phyloP scores from a whole-genome alignment of 2,888 invertebrate genomes.

The Dromius quadrimaculatus region DNA sequence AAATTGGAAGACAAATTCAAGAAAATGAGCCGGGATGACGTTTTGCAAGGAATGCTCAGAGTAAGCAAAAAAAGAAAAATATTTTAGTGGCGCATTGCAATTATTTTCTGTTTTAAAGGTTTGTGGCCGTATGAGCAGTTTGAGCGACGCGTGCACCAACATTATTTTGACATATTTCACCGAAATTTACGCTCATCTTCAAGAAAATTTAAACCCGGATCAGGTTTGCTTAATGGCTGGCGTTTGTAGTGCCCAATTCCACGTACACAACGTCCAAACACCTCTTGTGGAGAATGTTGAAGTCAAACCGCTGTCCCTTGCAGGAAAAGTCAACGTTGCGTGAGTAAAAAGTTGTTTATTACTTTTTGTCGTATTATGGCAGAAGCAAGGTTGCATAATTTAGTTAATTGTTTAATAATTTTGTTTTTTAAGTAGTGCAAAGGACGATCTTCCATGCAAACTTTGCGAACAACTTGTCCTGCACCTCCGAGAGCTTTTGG shows the following conservation, averaged over 20 bases:
- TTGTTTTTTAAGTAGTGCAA: constrained; percentile 49
- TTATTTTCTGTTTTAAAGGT: constrained; percentile 61
- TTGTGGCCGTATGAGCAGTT: constrained; percentile 79
- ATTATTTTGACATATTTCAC: constrained; percentile 80
- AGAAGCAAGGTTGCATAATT: no score
- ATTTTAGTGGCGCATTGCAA: neutral
- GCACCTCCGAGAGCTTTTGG: constrained; percentile 82
- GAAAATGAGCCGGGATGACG: constrained; percentile 69
- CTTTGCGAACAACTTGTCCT: constrained; percentile 85
- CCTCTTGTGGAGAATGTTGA: constrained; percentile 70
- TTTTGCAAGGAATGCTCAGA: constrained; percentile 70
- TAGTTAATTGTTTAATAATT: constrained; percentile 20
- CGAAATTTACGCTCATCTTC: constrained; percentile 75
- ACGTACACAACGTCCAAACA: constrained; percentile 70
- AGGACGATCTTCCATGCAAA: constrained; percentile 82
- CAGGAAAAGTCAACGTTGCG: constrained; percentile 70
- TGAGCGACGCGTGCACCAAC: constrained; percentile 84
- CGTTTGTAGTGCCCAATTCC: constrained; percentile 77
- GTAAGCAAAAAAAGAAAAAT: constrained; percentile 61
- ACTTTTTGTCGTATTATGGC: neutral
- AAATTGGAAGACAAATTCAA: constrained; percentile 71
- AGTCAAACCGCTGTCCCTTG: constrained; percentile 70
- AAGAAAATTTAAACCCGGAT: constrained; percentile 72
- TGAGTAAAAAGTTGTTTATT: constrained; percentile 56
- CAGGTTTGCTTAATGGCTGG: constrained; percentile 83